These are phyloP conservation scores for Phalanger gymnotis DNA, from an alignment of 2,797 vertebrate genomes.

Conservation along the genomic window DNA sequence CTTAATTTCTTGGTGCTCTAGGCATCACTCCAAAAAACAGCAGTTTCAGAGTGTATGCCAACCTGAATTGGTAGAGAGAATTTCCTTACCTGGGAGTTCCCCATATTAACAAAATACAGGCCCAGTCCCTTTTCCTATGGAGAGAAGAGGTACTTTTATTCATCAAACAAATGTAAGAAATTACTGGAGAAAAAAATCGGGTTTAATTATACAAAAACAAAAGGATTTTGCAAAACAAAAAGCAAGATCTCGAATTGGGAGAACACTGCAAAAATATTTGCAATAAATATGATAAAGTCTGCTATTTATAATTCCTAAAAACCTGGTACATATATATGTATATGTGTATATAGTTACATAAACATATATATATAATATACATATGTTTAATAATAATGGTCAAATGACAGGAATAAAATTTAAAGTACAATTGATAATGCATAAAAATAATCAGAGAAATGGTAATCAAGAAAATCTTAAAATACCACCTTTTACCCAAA, in stretches of 20 bases:
- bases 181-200: not conserved
- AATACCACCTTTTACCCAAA: too few species aligned
- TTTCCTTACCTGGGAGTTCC: not conserved
- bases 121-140: not conserved
- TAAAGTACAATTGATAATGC: not conserved
- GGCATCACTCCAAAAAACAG: not conserved
- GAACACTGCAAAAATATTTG: not conserved
- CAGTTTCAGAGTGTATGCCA: not conserved
- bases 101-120: not conserved
- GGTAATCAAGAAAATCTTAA: not conserved
- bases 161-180: not conserved
- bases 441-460: not conserved
- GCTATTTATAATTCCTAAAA: not conserved
- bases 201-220: not conserved
- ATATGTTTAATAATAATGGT: not conserved
- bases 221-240: not conserved
- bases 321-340: not conserved
- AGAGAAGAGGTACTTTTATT: not conserved
- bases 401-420: not conserved
- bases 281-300: not conserved
- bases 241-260: not conserved
- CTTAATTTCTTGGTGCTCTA: not conserved
- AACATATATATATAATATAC: fast-evolving
- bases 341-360: too few species aligned
- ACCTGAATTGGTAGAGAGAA: not conserved